Evolutionary conservation across 1,140 invertebrate genomes (phyloP).

Genomic region (Prorops nasuta): DNA sequence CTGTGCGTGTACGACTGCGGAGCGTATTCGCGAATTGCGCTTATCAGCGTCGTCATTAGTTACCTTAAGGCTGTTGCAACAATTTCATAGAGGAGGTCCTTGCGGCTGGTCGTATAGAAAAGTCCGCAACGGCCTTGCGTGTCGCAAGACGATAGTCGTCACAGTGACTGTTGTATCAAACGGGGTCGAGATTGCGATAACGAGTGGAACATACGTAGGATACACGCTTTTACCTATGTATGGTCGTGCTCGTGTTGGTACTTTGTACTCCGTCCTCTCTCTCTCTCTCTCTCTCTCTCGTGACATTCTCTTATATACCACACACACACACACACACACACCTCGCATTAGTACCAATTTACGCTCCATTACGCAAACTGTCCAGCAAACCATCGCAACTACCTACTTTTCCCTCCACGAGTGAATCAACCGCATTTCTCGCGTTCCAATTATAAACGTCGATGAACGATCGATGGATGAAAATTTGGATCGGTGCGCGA

Average conservation of each 20-base stretch:
- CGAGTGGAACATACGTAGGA: constrained; percentile 48
- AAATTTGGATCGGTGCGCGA: too few relatives aligned
- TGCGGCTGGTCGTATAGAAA: constrained; percentile 25
- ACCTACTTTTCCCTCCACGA: not conserved
- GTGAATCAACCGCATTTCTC: not conserved
- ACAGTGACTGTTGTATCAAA: constrained; percentile 56
- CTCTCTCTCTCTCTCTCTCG: too few relatives aligned
- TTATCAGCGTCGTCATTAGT: constrained; percentile 32
- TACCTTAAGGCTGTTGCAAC: constrained; percentile 30
- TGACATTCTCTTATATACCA: too few relatives aligned
- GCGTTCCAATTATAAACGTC: too few relatives aligned
- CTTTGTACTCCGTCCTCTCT: constrained; percentile 50
- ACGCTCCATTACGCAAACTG: too few relatives aligned
- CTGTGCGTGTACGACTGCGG: too few relatives aligned
- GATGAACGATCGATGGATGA: too few relatives aligned
- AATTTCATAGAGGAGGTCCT: constrained; percentile 30
- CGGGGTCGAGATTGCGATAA: constrained; percentile 48
- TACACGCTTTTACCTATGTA: constrained; percentile 35
- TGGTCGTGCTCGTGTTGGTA: constrained; percentile 39
- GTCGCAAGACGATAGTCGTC: constrained; percentile 51
- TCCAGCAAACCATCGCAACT: too few relatives aligned
- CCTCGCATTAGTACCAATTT: too few relatives aligned
- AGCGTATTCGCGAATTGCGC: constrained; percentile 18
- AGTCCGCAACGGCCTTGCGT: constrained; percentile 40
- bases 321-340: too few relatives aligned